Conservation (phyloP, 2,888 invertebrate species). For the Rotaria macrura region DNA sequence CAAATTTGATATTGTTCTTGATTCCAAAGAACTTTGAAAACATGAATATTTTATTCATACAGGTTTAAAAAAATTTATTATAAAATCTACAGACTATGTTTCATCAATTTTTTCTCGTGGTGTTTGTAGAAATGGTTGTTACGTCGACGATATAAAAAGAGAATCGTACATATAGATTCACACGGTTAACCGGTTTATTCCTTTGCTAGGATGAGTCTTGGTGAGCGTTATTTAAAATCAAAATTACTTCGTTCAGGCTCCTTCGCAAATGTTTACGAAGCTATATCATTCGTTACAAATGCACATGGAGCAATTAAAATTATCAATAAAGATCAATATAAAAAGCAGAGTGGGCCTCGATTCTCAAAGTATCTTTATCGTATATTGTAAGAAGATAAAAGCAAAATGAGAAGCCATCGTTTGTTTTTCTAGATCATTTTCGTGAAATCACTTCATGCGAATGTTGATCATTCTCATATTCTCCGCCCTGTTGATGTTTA, state of each 20-base stretch:
- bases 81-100: neutral
- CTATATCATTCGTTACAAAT: neutral
- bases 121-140: slow-evolving; percentile 12
- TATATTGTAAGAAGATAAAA: neutral
- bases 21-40: neutral
- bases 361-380: neutral
- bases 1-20: neutral
- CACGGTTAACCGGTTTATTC: neutral
- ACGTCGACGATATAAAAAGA: neutral
- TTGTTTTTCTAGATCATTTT: neutral
- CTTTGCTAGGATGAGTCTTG: neutral
- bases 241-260: neutral
- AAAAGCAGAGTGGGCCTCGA: neutral
- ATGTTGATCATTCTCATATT: neutral
- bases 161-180: neutral
- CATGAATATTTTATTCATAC: slow-evolving; percentile 10
- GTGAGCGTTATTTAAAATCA: neutral
- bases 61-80: neutral
- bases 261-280: neutral
- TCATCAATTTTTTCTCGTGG: neutral
- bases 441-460: neutral
- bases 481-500: neutral
- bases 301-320: neutral
- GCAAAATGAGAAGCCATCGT: too few relatives aligned
- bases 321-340: neutral